A percentile compares a stretch with the other conserved stretches of the same genome.
phyloP scores from a whole-genome alignment of 2,113 vertebrate genomes.

The Cyprinodon brontotheroides region DNA sequence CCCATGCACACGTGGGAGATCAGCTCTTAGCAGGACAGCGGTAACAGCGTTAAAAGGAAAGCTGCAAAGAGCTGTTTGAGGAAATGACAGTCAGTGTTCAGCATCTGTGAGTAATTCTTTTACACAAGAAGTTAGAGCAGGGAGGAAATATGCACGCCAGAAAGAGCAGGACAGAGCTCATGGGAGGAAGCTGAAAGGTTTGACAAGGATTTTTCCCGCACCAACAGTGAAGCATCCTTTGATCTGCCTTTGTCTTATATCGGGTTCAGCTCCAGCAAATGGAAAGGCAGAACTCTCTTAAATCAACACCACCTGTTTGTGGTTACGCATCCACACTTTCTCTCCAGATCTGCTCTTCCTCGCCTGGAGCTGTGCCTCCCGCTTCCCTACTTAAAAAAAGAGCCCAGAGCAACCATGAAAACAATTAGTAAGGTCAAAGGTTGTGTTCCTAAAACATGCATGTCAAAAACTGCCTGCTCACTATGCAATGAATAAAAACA shows the following conservation, averaged over 20 bases:
- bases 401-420: constrained; percentile 70
- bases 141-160: constrained; percentile 31
- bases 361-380: constrained; percentile 15
- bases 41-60: constrained; percentile 42
- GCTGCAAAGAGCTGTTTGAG: constrained; percentile 57
- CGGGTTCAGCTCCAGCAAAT: constrained; percentile 65
- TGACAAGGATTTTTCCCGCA: constrained; percentile 70
- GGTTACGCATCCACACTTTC: constrained; percentile 62
- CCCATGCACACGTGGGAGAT: constrained; percentile 29
- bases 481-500: neutral
- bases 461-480: neutral
- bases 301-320: constrained; percentile 81
- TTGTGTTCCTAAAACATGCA: constrained; percentile 57
- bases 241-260: constrained; percentile 73
- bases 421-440: constrained; percentile 72
- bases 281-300: constrained; percentile 69
- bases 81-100: constrained; percentile 72
- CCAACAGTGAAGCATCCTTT: constrained; percentile 66
- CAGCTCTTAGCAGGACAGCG: constrained; percentile 47
- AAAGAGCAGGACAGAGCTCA: constrained; percentile 50
- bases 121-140: constrained; percentile 31
- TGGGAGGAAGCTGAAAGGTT: constrained; percentile 64
- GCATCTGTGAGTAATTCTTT: constrained; percentile 68
- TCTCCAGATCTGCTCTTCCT: constrained; percentile 23
- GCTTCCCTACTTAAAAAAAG: constrained; percentile 48